phyloP scores from a whole-genome alignment of 2,113 vertebrate genomes.

The Siniperca knerii region DNA sequence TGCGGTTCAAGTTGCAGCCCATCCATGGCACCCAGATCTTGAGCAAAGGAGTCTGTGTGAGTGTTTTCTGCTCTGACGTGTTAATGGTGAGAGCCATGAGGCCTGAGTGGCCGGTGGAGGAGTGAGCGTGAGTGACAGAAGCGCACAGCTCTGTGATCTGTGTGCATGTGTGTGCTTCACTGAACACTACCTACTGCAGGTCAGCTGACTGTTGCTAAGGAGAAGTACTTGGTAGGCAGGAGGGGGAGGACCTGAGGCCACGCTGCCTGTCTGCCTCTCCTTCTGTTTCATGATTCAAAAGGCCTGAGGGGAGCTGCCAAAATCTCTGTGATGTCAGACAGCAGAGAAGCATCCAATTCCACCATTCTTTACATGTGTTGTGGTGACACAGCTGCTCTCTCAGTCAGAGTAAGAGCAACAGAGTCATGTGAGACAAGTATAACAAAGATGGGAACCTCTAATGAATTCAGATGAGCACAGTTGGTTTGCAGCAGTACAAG shows the following conservation, averaged over 20 bases:
- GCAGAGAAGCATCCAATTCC: neutral
- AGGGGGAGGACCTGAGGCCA: conserved; percentile 42
- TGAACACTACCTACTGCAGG: conserved; percentile 59
- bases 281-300: conserved; percentile 51
- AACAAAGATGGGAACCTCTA: neutral
- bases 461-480: conserved; percentile 44
- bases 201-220: conserved; percentile 80
- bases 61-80: conserved; percentile 81
- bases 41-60: conserved; percentile 89
- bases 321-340: conserved; percentile 33
- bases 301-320: conserved; percentile 26
- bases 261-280: conserved; percentile 13
- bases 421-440: neutral
- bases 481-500: neutral
- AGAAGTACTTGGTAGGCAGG: conserved; percentile 54
- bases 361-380: neutral
- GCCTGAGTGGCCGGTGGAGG: conserved; percentile 12
- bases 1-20: conserved; percentile 77
- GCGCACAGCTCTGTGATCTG: conserved; percentile 18
- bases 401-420: neutral
- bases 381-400: conserved; percentile 7
- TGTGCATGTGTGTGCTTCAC: conserved; percentile 53
- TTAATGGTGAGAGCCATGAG: conserved; percentile 57
- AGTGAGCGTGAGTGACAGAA: conserved; percentile 9
- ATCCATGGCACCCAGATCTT: conserved; percentile 92